phyloP scores from a whole-genome alignment of 2,113 vertebrate species.

The Girardinichthys multiradiatus region DNA sequence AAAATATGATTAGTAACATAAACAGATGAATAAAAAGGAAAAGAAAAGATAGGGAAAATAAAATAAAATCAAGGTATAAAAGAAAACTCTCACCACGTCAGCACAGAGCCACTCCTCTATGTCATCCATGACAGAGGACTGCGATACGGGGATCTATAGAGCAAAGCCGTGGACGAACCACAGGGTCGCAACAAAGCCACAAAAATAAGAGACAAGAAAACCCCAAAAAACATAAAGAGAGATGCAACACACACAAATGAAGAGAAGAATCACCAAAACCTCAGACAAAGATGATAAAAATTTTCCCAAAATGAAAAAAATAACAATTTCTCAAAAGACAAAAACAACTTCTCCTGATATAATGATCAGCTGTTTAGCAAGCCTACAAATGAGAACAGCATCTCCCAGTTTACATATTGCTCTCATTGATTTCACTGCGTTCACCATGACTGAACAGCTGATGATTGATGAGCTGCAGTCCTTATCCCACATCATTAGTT shows the following conservation, averaged over 20 bases:
- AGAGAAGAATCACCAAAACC: conserved; percentile 74
- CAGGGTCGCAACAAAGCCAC: conserved; percentile 84
- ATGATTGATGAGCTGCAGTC: conserved; percentile 55
- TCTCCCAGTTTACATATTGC: conserved; percentile 43
- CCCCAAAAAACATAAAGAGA: conserved; percentile 46
- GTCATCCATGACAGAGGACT: conserved; percentile 99
- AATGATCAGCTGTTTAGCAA: conserved; percentile 25
- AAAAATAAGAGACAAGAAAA: conserved; percentile 69
- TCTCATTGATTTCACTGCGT: conserved; percentile 49
- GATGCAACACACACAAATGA: conserved; percentile 59
- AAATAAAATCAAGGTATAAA: conserved; percentile 80
- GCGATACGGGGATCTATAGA: conserved; percentile 96
- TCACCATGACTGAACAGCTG: conserved; percentile 62
- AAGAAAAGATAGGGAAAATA: conserved; percentile 22
- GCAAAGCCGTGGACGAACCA: conserved; percentile 86
- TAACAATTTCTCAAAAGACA: conserved; percentile 23
- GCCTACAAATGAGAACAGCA: conserved; percentile 22
- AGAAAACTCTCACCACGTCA: conserved; percentile 94
- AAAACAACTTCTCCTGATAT: conserved; percentile 36
- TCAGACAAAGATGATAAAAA: conserved; percentile 51
- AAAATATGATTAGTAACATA: conserved; percentile 36
- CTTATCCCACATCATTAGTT: conserved; percentile 69
- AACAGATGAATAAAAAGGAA: conserved; percentile 33
- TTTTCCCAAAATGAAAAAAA: too few relatives aligned
- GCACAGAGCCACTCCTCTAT: conserved; percentile 99